Base-by-base conservation (phyloP, 1,140 invertebrate genomes). In the Diorhabda sublineata region DNA sequence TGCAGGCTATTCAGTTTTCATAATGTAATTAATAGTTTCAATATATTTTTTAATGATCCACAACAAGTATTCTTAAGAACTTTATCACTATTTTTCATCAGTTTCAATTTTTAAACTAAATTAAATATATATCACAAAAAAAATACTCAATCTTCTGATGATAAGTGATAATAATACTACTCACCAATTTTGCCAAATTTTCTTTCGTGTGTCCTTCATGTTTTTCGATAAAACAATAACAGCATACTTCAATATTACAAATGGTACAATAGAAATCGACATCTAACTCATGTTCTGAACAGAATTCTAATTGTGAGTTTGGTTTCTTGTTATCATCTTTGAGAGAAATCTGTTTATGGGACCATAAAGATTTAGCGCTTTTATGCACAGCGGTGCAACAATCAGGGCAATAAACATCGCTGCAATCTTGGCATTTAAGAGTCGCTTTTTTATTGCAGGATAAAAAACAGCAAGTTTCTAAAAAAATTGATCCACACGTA, bases 261-360 rank as follows among this genome's bases (percentile, higher is more conserved):
- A 42, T 57, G 41, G 69, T 71, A 57, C 73, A 74, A 41, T 61
- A 71, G 41, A 71, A 70, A 45, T 74, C 73, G 6, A 71, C 26
- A 11, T 68, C 42, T 68, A 71, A 71, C 3, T 65, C 45, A 59
- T 73, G 73, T 44, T 69, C 62, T 0, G 0, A 11, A 58, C 70
- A 74, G 45, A 60, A 64, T 67, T 74, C 70, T 8, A 74, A 43
- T 3, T 63, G 62, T 9, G 68, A 41, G 42, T 61, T 58, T 56
- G 65, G 60, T 58, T 71, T 68, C 52, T 56, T 66, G 42, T 42
- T 61, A 52, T 4, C n/a, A n/a, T n/a, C 47, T 52, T 52, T n/a
- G n/a, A 52, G 4, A 4, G 61, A 61, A 3, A 61, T 57, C 45
- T 66, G 73, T 11, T 61, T 43, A 58, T 71, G 73, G 41, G 61